Evolutionary conservation across 2,113 vertebrate genomes (phyloP), one percentile per base, ranked within the genome.

Genomic region (Brachyistius frenatus): DNA sequence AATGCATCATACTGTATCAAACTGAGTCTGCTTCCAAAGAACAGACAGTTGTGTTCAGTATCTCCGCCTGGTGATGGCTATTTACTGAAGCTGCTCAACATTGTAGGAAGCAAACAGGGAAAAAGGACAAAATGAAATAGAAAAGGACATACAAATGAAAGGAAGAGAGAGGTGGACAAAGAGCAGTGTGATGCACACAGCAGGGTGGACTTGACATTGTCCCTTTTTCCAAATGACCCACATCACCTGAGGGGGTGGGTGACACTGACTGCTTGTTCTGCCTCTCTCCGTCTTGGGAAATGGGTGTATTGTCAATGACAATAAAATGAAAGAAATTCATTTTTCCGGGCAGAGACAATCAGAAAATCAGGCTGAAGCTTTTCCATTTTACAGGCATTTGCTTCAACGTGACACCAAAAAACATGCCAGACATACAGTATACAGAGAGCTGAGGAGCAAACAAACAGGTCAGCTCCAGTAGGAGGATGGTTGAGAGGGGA

Each of bases 31-130:
- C 30, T 52, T 54, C n/a, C 14, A 52, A 66, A 75, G 66, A 76
- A 86, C 76, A 86, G 68, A 78, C 0, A 61, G 70, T 66, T 47
- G 37, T 79, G 46, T 80, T 88, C 75, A 10, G 44, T 56, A 56
- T 74, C 9, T 52, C 39, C 65, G 44, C 33, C 61, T 63, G 39
- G 39, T 5, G 23, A 60, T 5, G 11, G 36, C 47, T 53, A 32
- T 79, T 89, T 49, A 66, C 53, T 61, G 50, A 3, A 16, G 30
- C 55, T 74, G 46, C 73, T 78, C 66, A 64, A 63, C 62, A 36
- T 36, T 64, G 35, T 44, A 15, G 54, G 50, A 69, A 71, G 63
- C 30, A 73, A 50, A 66, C 39, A 11, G 49, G 35, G 47, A 54
- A 8, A 72, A 88, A 70, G 58, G 32, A 84, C 64, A 81, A 33